phyloP scores from a whole-genome alignment of 2,797 vertebrate genomes.

The Melanotaenia boesemani region DNA sequence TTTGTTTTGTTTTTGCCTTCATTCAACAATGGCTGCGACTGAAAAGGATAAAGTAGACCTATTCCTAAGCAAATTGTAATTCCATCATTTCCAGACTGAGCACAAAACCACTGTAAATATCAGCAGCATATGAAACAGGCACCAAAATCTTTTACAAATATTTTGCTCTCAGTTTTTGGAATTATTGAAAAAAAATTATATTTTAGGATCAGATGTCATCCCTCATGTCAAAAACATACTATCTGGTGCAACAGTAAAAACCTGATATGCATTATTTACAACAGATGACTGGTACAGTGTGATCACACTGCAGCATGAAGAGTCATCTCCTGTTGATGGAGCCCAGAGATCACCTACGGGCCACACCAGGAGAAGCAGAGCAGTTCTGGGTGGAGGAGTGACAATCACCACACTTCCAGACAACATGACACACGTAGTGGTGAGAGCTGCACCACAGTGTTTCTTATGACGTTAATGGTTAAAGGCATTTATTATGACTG shows the following conservation, averaged over 20 bases:
- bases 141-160: conserved; percentile 17
- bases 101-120: conserved; percentile 43
- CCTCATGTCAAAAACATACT: neutral
- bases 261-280: conserved; percentile 27
- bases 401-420: conserved; percentile 86
- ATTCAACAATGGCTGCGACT: conserved; percentile 41
- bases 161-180: conserved; percentile 1
- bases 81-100: conserved; percentile 18
- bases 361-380: conserved; percentile 77
- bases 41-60: conserved; percentile 8
- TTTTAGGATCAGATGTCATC: neutral
- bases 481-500: conserved; percentile 44
- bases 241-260: conserved; percentile 14
- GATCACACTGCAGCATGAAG: conserved; percentile 30
- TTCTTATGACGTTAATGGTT: conserved; percentile 41
- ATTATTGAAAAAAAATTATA: conserved; percentile 10
- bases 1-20: conserved; percentile 35
- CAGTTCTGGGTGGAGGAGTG: conserved; percentile 80
- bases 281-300: conserved; percentile 57
- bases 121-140: conserved; percentile 21
- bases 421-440: conserved; percentile 87
- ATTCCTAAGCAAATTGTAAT: conserved; percentile 28
- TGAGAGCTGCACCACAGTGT: conserved; percentile 75
- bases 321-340: conserved; percentile 27
- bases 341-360: conserved; percentile 49